phyloP scores from a whole-genome alignment of 2,797 vertebrate genomes.

The Hoplostethus mediterraneus region DNA sequence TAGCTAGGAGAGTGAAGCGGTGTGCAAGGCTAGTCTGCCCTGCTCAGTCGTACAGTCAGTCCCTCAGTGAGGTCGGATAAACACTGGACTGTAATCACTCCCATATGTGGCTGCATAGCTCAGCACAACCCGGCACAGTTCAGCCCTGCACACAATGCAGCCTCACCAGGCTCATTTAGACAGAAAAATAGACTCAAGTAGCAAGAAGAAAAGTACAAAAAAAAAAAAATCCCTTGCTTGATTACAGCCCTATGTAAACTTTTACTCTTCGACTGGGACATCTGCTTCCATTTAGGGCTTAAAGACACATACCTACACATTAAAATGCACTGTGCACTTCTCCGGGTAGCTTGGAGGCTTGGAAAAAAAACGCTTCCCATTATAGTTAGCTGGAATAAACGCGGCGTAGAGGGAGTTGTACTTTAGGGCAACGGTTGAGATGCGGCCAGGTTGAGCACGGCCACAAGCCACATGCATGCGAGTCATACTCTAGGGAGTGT shows the following conservation, averaged over 20 bases:
- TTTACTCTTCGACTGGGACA: constrained; percentile 73
- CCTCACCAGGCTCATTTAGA: constrained; percentile 69
- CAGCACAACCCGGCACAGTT: constrained; percentile 60
- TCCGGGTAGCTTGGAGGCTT: constrained; percentile 63
- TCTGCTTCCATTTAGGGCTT: constrained; percentile 88
- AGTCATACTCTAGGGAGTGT: constrained; percentile 18
- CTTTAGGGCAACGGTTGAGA: constrained; percentile 59
- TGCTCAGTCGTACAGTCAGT: constrained; percentile 62
- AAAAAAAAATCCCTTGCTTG: constrained; percentile 68
- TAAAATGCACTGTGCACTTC: constrained; percentile 65
- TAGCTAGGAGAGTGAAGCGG: constrained; percentile 42
- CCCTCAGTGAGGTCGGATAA: constrained; percentile 75
- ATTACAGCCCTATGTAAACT: constrained; percentile 85
- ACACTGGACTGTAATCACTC: constrained; percentile 80
- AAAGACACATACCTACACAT: constrained; percentile 82
- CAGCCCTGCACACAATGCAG: constrained; percentile 67
- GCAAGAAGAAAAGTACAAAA: constrained; percentile 65
- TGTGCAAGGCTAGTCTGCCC: constrained; percentile 52
- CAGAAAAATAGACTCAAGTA: constrained; percentile 79
- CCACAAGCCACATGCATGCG: constrained; percentile 52
- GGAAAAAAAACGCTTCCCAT: constrained; percentile 75
- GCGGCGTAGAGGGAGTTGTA: constrained; percentile 47
- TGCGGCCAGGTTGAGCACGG: constrained; percentile 45
- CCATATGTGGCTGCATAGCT: constrained; percentile 83
- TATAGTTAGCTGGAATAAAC: constrained; percentile 69